Evolutionary conservation across 2,113 vertebrate genomes (phyloP).

Genomic region (Pollimyrus isidori): DNA sequence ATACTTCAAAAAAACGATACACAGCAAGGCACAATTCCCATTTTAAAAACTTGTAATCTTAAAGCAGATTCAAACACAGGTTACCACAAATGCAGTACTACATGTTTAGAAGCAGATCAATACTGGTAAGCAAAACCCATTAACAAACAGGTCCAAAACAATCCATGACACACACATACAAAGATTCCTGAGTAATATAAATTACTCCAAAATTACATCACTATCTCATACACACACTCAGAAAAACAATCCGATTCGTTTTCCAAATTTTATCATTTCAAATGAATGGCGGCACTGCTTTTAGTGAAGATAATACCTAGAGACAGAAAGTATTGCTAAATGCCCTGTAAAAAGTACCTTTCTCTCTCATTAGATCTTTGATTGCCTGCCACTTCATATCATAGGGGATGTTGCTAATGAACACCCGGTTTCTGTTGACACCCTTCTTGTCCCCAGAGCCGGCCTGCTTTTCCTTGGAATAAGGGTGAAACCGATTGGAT

Average conservation of each 20-base stretch:
- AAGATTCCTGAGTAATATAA: constrained; percentile 20
- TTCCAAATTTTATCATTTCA: neutral
- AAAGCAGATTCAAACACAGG: constrained; percentile 78
- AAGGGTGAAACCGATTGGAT: constrained; percentile 85
- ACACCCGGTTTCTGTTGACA: constrained; percentile 82
- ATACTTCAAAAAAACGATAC: constrained; percentile 66
- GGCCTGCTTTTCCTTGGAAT: constrained; percentile 80
- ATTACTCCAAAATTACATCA: constrained; percentile 3
- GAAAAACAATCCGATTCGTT: neutral
- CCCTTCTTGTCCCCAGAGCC: constrained; percentile 77
- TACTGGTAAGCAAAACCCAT: constrained; percentile 43
- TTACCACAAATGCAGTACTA: constrained; percentile 36
- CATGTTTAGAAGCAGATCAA: constrained; percentile 58
- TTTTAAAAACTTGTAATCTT: constrained; percentile 83
- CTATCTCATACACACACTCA: neutral
- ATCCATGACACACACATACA: constrained; percentile 46
- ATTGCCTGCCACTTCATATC: constrained; percentile 99
- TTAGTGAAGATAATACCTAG: neutral
- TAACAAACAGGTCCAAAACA: constrained; percentile 40
- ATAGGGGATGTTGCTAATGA: constrained; percentile 98
- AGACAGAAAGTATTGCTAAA: constrained; percentile 16
- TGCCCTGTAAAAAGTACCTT: constrained; percentile 71
- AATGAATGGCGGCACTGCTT: neutral
- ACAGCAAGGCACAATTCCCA: constrained; percentile 69
- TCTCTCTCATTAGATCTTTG: constrained; percentile 99